Percentiles rank a stretch among this genome's conserved stretches.
Conservation (phyloP, 2,797 vertebrate species). For the Chiloscyllium punctatum region DNA sequence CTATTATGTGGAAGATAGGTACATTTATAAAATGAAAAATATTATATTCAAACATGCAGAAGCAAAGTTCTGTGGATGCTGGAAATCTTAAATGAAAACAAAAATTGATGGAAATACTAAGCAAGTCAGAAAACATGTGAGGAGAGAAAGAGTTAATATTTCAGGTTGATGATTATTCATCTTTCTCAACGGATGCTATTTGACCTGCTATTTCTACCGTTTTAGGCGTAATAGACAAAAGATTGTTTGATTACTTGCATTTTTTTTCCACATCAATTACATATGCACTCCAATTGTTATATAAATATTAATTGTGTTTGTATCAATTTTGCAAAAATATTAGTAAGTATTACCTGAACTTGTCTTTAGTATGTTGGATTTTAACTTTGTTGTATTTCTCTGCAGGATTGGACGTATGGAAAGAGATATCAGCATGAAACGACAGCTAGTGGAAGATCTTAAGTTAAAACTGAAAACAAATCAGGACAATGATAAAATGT, state of each 20-base stretch:
- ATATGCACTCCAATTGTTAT: not conserved
- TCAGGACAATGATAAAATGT: conserved; percentile 74
- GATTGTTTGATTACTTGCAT: not conserved
- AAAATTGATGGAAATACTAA: not conserved
- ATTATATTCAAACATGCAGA: not conserved
- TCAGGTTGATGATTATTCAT: no score
- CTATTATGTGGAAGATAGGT: conserved; percentile 3
- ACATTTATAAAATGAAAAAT: not conserved
- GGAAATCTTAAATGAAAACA: not conserved
- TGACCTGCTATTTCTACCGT: no score
- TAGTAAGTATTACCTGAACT: not conserved
- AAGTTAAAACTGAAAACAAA: conserved; percentile 71
- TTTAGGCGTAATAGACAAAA: not conserved
- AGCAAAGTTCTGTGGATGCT: not conserved
- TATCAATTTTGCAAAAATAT: not conserved
- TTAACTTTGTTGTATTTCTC: not conserved
- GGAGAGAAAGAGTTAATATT: no score
- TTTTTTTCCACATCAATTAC: not conserved
- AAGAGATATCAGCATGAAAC: conserved; percentile 77
- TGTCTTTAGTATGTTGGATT: not conserved
- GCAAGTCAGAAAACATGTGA: not conserved
- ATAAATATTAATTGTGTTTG: not conserved
- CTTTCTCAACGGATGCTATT: no score
- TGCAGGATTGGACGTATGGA: conserved; percentile 65
- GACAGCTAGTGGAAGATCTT: conserved; percentile 79